Base-by-base conservation (phyloP, 2,797 vertebrate genomes). In the Thaleichthys pacificus region DNA sequence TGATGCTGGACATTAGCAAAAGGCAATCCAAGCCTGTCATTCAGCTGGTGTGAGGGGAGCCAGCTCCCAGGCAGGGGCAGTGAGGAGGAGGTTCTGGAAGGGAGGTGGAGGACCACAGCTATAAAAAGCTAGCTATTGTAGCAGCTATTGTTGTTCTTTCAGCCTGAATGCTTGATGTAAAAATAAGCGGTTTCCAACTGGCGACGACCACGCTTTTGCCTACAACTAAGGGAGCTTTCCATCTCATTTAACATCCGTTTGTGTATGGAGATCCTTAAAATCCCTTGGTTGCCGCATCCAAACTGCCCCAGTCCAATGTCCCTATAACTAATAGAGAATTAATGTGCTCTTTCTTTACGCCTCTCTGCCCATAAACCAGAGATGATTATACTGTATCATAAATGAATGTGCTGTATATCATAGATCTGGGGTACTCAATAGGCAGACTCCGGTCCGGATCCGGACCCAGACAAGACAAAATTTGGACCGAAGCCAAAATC, bases 1-100 rank as follows among this genome's bases (percentile, higher is more conserved):
- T 65, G 68, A 81, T 81, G 84, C 69, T 72, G 72, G 72, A 82
- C 86, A 87, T 86, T 68, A 78, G 79, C 58, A 42, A 77, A 79
- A 77, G 51, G 65, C 73, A 75, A 62, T 22, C 68, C 75, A 68
- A 81, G 76, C 70, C 62, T 80, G 80, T 49, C 66, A 69, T 81
- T 80, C 72, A 56, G 35, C 71, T 73, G 75, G 72, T 71, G 61
- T 71, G 21, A 64, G 60, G 6, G 12, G 42, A 47, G 42, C 19
- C 70, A 57, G 42, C 51, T 56, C 19, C 3, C 9, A 28, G 22
- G 26, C 28, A 42, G 35, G 72, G 30, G 62, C 62, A 69, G 51
- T 67, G 61, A 73, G 51, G 51, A n/a, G 51, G 51, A 63, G 22
- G n/a, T 68, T 51, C 66, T 67, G 1, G 11, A 47, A 49, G 24